Base-by-base conservation (phyloP, 2,113 vertebrate genomes). In the Spizaetus ornatus region DNA sequence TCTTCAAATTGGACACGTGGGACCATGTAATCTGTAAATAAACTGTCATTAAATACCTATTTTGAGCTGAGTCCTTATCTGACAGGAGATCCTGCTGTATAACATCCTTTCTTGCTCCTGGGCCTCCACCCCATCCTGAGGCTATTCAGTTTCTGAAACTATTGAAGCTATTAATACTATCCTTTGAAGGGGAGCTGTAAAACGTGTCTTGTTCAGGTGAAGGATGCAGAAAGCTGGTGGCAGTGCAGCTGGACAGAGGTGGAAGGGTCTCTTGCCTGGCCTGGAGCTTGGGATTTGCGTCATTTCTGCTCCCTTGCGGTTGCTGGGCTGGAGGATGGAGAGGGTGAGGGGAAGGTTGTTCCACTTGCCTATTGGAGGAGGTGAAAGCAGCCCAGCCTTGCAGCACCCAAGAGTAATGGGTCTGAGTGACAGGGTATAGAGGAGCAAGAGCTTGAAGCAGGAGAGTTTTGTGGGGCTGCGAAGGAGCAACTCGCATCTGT, bases 341-440 rank as follows among this genome's bases (percentile, higher is more conserved):
- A 20, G 43, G 21, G 5, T n/a, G 56, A 73, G 22, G 12, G 21
- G 21, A 26, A 65, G 36, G 7, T 11, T 48, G 25, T 61, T 43
- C 50, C 9, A 3, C n/a, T 82, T 29, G 11, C 21, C 38, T 0
- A 0, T 53, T 40, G 21, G 15, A 70, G 6, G 13, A 73, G 36
- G 21, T 61, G n/a, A 78, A 94, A 86, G 47, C 58, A 86, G 19
- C 4, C 9, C 19, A 66, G 13, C 32, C 9, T n/a, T 45, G 32
- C 69, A 66, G n/a, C 19, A 36, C 11, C 45, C 8, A 8, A 19
- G 31, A 31, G 10, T 0, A 0, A 2, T 62, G 13, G 2, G 11
- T 47, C 23, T 59, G 50, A 55, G 32, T 43, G 38, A 25, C 0
- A 1, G 9, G 34, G 9, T 31, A 9, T 32, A 55, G 45, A 73